Evolutionary conservation across 2,113 vertebrate species (phyloP), one percentile per base, ranked within the genome.

Genomic region (Neotoma lepida): DNA sequence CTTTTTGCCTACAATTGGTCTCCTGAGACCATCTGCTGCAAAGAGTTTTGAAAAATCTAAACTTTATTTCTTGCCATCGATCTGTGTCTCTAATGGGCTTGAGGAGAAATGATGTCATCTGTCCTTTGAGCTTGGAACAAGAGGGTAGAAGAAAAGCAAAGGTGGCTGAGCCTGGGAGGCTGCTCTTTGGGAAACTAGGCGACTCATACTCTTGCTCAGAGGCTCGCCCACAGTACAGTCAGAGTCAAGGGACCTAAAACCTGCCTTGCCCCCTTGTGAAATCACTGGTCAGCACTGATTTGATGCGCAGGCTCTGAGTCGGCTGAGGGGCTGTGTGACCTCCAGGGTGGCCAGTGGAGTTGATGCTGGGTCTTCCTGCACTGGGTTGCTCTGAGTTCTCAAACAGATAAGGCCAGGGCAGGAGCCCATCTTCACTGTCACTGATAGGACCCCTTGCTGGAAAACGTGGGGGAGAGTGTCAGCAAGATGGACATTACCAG

Each of bases 1-100:
- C 94, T 93, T 98, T 97, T 96, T 96, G 96, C 96, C 95, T 89
- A 80, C 93, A 97, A 91, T 86, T 95, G 96, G 97, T 97, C 97
- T 96, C 96, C 95, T 78, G 96, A 97, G 95, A 97, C 66, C 9
- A 13, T 91, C 86, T 96, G 91, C 88, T 95, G 87, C 24, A 74
- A 92, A 95, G 91, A 95, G 49, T 94, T 94, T 95, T 97, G 56
- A 95, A 97, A 97, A 98, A 96, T 92, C 92, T 71, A 56, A 81
- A 92, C 97, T 98, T 98, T 97, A 96, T 97, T 94, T 94, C 89
- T 95, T 95, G 86, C 74, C 88, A 95, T 97, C 12, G 76, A 95
- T 86, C 93, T 1, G 1, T 35, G 91, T 93, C 68, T 61, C 74
- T 97, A 91, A 96, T 89, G 97, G 96, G 88, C 73, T 93, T 86